Evolutionary conservation across 2,797 vertebrate genomes (phyloP).

Genomic region (Rhyacichthys aspro): DNA sequence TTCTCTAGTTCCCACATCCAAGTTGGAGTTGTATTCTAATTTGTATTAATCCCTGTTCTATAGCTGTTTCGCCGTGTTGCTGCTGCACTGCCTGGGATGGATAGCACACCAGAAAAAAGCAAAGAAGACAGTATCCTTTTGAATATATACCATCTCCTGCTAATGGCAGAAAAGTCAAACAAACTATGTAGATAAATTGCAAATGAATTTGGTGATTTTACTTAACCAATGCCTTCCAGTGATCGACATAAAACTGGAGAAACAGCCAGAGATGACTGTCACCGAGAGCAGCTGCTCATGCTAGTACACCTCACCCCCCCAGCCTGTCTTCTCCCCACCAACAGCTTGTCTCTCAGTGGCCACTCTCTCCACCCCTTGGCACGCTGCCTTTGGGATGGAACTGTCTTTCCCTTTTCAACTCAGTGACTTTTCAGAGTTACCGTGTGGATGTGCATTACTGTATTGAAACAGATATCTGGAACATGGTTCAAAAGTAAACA

Average conservation of each 20-base stretch:
- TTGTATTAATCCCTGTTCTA: slow-evolving; percentile 23
- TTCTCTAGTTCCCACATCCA: neutral
- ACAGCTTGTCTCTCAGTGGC: slow-evolving; percentile 84
- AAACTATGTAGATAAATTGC: slow-evolving; percentile 23
- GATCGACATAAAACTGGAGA: slow-evolving; percentile 94
- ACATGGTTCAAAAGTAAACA: slow-evolving; percentile 56
- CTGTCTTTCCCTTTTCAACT: slow-evolving; percentile 77
- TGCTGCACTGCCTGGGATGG: slow-evolving; percentile 90
- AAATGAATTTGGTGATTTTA: slow-evolving; percentile 35
- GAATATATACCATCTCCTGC: neutral
- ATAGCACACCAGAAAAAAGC: slow-evolving; percentile 89
- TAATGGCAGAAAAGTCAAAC: neutral
- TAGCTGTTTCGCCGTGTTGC: slow-evolving; percentile 90
- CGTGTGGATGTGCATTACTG: slow-evolving; percentile 87
- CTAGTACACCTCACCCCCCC: slow-evolving; percentile 80
- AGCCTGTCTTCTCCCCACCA: slow-evolving; percentile 68
- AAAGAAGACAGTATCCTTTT: slow-evolving; percentile 94
- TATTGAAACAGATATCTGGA: slow-evolving; percentile 76
- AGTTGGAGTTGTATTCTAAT: neutral
- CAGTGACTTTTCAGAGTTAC: slow-evolving; percentile 85
- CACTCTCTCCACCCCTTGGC: slow-evolving; percentile 76
- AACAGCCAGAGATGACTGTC: slow-evolving; percentile 89
- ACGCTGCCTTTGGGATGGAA: slow-evolving; percentile 77
- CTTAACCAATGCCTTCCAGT: slow-evolving; percentile 83
- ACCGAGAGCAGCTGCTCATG: slow-evolving; percentile 93